Evolutionary conservation across 2,113 vertebrate species (phyloP).

Genomic region (Phasianus colchicus): DNA sequence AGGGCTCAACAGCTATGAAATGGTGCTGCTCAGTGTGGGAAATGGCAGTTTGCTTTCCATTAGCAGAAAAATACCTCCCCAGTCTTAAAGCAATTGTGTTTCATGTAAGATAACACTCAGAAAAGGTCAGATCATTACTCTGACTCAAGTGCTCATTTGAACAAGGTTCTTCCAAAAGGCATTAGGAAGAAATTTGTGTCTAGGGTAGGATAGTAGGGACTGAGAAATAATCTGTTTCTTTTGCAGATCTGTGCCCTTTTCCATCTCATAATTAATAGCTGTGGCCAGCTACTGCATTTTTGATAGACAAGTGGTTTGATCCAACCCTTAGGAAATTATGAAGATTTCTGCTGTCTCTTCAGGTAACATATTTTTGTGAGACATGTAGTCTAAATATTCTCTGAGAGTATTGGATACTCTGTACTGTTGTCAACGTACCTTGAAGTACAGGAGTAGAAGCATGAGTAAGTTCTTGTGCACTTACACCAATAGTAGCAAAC

Average conservation of each 20-base stretch:
- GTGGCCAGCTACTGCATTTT: background rate
- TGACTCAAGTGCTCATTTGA: slow-evolving; percentile 31
- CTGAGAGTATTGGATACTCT: background rate
- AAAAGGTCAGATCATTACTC: slow-evolving; percentile 31
- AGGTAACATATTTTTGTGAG: background rate
- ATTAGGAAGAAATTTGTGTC: background rate
- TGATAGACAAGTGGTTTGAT: background rate
- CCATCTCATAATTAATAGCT: background rate
- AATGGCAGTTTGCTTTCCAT: slow-evolving; percentile 23
- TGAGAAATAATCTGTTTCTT: background rate
- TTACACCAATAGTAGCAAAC: background rate
- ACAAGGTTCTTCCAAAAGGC: background rate
- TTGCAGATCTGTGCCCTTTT: background rate
- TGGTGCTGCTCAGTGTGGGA: background rate
- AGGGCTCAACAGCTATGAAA: slow-evolving; percentile 21
- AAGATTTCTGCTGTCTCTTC: background rate
- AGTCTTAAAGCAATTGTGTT: slow-evolving; percentile 18
- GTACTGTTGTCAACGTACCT: background rate
- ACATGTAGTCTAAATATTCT: background rate
- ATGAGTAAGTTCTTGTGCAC: background rate
- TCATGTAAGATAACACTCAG: slow-evolving; percentile 32
- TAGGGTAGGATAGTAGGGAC: background rate
- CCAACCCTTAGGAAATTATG: background rate
- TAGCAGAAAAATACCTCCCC: background rate
- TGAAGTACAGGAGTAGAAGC: background rate